Evolutionary conservation across 2,888 invertebrate genomes (phyloP).

Genomic region (Ptychoptera contaminata): DNA sequence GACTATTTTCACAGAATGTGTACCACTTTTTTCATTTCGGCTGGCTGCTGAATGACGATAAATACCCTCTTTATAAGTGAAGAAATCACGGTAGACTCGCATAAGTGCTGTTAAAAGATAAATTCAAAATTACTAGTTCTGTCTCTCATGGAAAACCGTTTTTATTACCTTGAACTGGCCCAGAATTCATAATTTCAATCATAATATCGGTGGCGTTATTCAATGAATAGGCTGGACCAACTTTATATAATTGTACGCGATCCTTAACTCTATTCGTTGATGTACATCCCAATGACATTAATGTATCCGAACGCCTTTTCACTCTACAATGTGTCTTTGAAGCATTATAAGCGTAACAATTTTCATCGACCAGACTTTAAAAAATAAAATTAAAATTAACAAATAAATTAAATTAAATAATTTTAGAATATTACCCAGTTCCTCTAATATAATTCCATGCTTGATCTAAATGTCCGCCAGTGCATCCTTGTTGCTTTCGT

Average conservation of each 20-base stretch:
- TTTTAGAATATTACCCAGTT: constrained; percentile 40
- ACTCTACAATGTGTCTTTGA: constrained; percentile 46
- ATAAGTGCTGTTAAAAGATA: constrained; percentile 53
- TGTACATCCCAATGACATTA: constrained; percentile 39
- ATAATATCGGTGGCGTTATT: constrained; percentile 71
- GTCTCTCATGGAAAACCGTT: no score
- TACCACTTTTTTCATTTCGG: constrained; percentile 43
- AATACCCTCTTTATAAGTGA: constrained; percentile 71
- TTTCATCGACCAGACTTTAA: constrained; percentile 62
- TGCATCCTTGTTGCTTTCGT: constrained; percentile 62
- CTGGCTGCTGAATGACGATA: constrained; percentile 51
- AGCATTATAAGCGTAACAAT: constrained; percentile 71
- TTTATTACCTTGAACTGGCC: constrained; percentile 86
- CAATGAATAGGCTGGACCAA: constrained; percentile 61
- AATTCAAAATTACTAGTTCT: no score
- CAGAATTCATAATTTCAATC: constrained; percentile 78
- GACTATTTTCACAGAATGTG: constrained; percentile 80
- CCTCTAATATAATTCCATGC: constrained; percentile 82
- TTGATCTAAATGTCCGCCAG: constrained; percentile 76
- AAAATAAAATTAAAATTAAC: neutral
- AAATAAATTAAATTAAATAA: neutral
- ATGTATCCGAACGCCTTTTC: constrained; percentile 25
- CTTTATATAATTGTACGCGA: constrained; percentile 48
- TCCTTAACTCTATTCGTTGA: constrained; percentile 28
- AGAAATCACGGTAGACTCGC: constrained; percentile 84